Conservation (phyloP, 2,113 vertebrate species). For the Pipra filicauda region DNA sequence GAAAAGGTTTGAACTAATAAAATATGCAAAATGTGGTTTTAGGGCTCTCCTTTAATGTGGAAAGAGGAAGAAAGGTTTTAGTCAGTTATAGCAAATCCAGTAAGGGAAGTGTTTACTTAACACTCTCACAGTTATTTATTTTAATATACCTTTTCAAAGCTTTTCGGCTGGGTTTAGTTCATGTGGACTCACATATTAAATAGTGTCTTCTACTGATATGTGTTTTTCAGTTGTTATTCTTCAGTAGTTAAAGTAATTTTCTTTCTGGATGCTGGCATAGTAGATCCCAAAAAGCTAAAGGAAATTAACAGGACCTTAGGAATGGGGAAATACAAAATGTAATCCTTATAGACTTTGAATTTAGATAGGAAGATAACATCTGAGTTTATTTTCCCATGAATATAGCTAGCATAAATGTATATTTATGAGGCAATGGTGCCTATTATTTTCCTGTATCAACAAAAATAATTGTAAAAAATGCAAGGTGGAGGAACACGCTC, state of each 20-base stretch:
- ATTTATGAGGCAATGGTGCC: neutral
- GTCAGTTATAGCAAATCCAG: neutral
- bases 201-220: neutral
- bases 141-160: constrained; percentile 4
- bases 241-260: neutral
- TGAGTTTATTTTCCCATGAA: neutral
- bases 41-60: constrained; percentile 43
- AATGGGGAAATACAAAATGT: neutral
- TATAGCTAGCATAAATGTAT: neutral
- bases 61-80: constrained; percentile 51
- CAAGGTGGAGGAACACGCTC: neutral
- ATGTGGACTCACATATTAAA: neutral
- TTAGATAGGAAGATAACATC: neutral
- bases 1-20: constrained; percentile 37
- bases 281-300: neutral
- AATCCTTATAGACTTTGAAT: neutral
- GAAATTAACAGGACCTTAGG: neutral
- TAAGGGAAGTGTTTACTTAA: constrained; percentile 33
- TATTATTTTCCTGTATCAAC: neutral
- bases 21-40: constrained; percentile 58
- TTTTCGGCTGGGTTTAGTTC: constrained; percentile 19
- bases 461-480: neutral
- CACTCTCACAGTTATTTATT: neutral
- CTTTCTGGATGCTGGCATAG: neutral
- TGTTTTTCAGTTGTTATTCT: neutral